A percentile compares a stretch with the other conserved stretches of the same genome.
These are phyloP conservation scores for Balaenoptera acutorostrata DNA, from an alignment of 2,113 vertebrate genomes.

Conservation along the genomic window DNA sequence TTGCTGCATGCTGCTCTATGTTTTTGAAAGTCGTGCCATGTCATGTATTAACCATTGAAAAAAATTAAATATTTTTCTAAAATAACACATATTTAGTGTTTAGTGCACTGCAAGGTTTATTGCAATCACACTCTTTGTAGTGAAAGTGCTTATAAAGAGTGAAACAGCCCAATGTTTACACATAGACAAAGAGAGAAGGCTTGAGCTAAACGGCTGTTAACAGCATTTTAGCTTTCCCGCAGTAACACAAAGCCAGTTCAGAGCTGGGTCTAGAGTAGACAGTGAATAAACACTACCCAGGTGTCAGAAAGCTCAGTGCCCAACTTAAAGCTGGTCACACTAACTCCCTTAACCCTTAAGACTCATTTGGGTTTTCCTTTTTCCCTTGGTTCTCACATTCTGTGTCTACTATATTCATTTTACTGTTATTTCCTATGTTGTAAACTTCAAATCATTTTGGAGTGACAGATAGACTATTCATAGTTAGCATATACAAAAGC, in stretches of 20 bases:
- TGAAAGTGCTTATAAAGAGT: neutral
- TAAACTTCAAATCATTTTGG: neutral
- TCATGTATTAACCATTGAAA: neutral
- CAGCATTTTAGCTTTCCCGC: neutral
- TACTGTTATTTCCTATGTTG: neutral
- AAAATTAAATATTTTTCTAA: neutral
- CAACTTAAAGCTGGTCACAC: neutral
- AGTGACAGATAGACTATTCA: neutral
- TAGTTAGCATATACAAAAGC: neutral
- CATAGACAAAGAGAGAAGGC: neutral
- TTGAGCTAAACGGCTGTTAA: neutral
- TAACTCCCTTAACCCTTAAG: neutral
- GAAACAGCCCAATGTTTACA: neutral
- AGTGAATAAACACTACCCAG: neutral
- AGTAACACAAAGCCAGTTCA: accelerated
- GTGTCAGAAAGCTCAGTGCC: neutral
- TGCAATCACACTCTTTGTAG: neutral
- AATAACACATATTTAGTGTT: neutral
- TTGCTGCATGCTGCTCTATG: neutral
- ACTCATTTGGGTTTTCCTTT: neutral
- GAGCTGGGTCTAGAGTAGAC: neutral
- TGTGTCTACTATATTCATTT: neutral
- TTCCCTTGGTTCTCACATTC: neutral
- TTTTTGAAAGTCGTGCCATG: neutral
- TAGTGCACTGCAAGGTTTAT: neutral